phyloP scores from a whole-genome alignment of 2,888 invertebrate genomes.

The Nemotelus pantherinus region DNA sequence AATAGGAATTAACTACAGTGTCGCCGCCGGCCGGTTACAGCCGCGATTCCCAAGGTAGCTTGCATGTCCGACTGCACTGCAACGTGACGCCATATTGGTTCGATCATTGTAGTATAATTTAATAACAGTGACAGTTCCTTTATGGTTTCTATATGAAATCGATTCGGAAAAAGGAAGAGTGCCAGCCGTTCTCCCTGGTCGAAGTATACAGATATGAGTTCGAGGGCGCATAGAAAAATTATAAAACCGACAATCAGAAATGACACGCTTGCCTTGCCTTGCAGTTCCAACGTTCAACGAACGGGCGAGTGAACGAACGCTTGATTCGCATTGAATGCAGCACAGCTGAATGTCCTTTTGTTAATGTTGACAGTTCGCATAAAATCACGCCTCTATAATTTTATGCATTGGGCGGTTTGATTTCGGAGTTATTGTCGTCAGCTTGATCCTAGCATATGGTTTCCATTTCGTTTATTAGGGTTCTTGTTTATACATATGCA shows the following conservation, averaged over 20 bases:
- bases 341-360: slow-evolving; percentile 37
- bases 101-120: slow-evolving; percentile 23
- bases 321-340: neutral
- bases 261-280: slow-evolving; percentile 33
- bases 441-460: slow-evolving; percentile 36
- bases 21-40: neutral
- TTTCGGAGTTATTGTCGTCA: slow-evolving; percentile 18
- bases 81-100: slow-evolving; percentile 17
- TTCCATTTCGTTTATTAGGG: slow-evolving; percentile 39
- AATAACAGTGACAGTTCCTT: neutral
- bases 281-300: neutral
- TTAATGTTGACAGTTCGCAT: slow-evolving; percentile 42
- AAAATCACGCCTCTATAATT: slow-evolving; percentile 39
- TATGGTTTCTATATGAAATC: slow-evolving; percentile 27
- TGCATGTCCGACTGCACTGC: slow-evolving; percentile 7
- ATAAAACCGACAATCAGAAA: neutral
- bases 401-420: slow-evolving; percentile 33
- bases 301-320: too few relatives aligned
- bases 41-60: neutral
- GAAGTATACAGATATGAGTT: neutral
- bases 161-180: slow-evolving; percentile 3
- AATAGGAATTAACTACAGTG: slow-evolving; percentile 13
- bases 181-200: neutral
- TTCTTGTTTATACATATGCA: slow-evolving; percentile 12
- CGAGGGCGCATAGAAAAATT: neutral